phyloP scores from a whole-genome alignment of 2,888 invertebrate genomes.

The Agriotes lineatus region DNA sequence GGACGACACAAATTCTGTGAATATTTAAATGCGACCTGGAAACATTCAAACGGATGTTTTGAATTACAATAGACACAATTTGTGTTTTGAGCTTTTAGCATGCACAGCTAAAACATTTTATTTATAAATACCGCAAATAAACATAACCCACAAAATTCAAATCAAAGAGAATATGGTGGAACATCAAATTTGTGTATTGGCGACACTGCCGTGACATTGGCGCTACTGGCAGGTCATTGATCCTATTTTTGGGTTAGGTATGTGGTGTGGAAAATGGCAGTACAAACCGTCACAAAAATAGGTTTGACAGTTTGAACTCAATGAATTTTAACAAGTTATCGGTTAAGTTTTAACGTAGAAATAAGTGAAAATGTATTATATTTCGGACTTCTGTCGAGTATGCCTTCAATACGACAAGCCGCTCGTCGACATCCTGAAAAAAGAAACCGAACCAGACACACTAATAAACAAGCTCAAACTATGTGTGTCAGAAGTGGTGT shows the following conservation, averaged over 20 bases:
- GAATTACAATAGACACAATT: too few relatives aligned
- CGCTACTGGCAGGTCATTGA: constrained; percentile 38
- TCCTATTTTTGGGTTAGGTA: constrained; percentile 44
- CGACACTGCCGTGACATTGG: constrained; percentile 4
- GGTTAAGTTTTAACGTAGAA: neutral
- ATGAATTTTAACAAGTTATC: neutral
- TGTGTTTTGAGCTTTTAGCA: too few relatives aligned
- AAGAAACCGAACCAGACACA: constrained; percentile 61
- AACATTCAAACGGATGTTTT: too few relatives aligned
- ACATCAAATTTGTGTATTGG: neutral
- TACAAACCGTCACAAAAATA: constrained; percentile 36
- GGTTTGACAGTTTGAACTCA: constrained; percentile 14
- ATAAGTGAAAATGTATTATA: constrained; percentile 56
- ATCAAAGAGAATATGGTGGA: constrained; percentile 38
- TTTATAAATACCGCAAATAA: too few relatives aligned
- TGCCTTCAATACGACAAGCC: constrained; percentile 62
- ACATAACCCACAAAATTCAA: constrained; percentile 24
- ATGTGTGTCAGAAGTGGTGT: constrained; percentile 64
- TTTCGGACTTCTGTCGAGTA: constrained; percentile 63
- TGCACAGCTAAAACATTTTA: too few relatives aligned
- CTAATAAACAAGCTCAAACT: constrained; percentile 61
- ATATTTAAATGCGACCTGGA: too few relatives aligned
- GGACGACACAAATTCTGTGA: too few relatives aligned
- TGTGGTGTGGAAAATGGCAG: constrained; percentile 39
- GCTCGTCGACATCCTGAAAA: constrained; percentile 61